These are phyloP conservation scores for Mungos mungo DNA, from an alignment of 2,113 vertebrate species.

Conservation along the genomic window DNA sequence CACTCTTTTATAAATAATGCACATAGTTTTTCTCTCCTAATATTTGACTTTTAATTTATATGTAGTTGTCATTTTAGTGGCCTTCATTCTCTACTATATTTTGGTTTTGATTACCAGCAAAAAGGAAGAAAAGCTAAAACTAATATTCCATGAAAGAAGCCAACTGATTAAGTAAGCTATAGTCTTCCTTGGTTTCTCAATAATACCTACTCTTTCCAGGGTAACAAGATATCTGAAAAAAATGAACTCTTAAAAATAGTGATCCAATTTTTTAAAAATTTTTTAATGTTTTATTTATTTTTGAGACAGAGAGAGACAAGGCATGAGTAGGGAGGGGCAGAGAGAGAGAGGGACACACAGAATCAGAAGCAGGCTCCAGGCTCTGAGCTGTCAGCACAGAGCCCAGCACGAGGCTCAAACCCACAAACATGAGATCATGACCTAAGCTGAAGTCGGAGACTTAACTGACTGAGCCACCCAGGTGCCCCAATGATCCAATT, in stretches of 20 bases:
- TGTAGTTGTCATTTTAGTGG: not conserved
- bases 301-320: no score
- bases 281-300: no score
- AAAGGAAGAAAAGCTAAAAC: not conserved
- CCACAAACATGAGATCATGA: no score
- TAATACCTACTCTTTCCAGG: not conserved
- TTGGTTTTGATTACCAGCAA: not conserved
- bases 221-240: not conserved
- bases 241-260: not conserved
- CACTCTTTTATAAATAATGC: not conserved
- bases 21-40: not conserved
- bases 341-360: no score
- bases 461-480: no score
- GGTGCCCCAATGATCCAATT: not conserved
- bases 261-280: not conserved
- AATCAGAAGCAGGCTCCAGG: no score
- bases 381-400: no score
- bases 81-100: not conserved
- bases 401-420: no score
- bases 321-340: no score
- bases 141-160: not conserved
- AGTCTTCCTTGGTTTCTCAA: not conserved
- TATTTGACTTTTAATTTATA: not conserved
- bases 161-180: not conserved
- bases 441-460: no score